Conservation (phyloP, 2,113 vertebrate genomes). For the Nymphicus hollandicus region DNA sequence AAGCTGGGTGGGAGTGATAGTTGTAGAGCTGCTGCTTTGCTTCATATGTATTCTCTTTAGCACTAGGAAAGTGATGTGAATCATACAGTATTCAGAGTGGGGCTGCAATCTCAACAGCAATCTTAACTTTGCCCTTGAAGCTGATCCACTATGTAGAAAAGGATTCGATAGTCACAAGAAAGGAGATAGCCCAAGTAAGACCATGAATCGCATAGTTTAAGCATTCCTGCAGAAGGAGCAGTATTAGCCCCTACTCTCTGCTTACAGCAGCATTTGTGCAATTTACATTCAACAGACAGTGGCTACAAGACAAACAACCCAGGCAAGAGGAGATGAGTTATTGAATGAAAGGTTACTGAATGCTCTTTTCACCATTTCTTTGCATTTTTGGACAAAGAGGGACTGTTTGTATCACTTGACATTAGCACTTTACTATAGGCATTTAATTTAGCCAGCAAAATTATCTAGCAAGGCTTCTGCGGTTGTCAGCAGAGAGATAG, state of each 20-base stretch:
- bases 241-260: background rate
- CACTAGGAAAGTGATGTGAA: background rate
- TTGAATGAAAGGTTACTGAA: background rate
- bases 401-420: background rate
- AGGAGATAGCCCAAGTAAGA: background rate
- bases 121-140: background rate
- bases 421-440: background rate
- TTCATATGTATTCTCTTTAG: background rate
- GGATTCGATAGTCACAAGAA: background rate
- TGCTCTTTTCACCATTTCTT: background rate
- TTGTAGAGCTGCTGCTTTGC: background rate
- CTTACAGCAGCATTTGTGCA: background rate
- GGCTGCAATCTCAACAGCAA: background rate
- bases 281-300: background rate
- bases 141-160: background rate
- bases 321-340: background rate
- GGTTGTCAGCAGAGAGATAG: background rate
- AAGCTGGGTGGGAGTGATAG: background rate
- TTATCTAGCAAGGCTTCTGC: background rate
- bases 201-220: accelerated
- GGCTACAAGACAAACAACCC: background rate
- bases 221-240: background rate
- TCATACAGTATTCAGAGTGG: background rate
- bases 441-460: background rate
- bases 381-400: background rate